These are phyloP conservation scores for Daboia siamensis DNA, from an alignment of 2,113 vertebrate genomes.

Conservation along the genomic window DNA sequence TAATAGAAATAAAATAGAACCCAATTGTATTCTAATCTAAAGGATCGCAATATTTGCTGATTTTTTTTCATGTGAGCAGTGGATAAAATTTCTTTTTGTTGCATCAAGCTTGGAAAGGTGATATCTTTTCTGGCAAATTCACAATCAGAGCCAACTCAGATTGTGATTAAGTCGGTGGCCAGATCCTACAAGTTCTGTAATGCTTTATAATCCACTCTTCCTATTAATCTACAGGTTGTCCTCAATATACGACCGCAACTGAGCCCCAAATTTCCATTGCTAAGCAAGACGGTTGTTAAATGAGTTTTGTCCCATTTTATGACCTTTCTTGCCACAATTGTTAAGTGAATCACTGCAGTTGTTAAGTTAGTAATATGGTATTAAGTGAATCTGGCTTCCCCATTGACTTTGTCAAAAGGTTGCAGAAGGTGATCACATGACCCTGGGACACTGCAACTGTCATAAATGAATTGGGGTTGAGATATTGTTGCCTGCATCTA, in stretches of 20 bases:
- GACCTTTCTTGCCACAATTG: background rate
- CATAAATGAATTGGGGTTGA: background rate
- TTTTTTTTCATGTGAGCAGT: conserved; percentile 49
- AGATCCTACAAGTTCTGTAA: background rate
- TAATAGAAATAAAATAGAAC: conserved; percentile 67
- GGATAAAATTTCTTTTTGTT: conserved; percentile 45
- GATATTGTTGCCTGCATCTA: background rate
- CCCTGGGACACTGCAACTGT: background rate
- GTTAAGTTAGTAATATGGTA: background rate
- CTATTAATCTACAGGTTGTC: background rate
- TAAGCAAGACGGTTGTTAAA: background rate
- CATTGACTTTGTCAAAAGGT: background rate
- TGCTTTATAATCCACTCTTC: background rate
- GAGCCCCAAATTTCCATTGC: background rate
- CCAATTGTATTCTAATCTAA: conserved; percentile 41
- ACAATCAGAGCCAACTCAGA: background rate
- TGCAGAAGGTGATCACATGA: background rate
- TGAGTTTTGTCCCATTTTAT: background rate
- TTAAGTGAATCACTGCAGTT: background rate
- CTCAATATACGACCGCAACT: background rate
- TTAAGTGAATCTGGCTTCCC: background rate
- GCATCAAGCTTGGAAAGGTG: conserved; percentile 6
- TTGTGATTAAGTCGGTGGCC: background rate
- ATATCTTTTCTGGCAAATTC: background rate
- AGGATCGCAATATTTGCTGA: conserved; percentile 41